These are phyloP conservation scores for Pomatorhinus ruficollis DNA, from an alignment of 2,113 vertebrate genomes.

Conservation along the genomic window DNA sequence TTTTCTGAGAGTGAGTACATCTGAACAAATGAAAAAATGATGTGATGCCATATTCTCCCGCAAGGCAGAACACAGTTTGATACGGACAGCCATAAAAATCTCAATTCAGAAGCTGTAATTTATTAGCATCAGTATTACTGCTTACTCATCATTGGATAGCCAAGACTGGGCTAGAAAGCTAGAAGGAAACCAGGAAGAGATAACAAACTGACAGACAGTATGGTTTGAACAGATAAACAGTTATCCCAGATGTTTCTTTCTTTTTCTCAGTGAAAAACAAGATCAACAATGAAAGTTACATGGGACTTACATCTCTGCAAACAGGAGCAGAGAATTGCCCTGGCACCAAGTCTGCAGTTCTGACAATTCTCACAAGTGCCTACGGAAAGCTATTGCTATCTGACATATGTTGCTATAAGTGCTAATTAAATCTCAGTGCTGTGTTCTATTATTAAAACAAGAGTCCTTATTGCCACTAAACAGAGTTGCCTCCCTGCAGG, in stretches of 20 bases:
- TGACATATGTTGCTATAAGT: constrained; percentile 46
- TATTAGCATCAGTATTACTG: not conserved
- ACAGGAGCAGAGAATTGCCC: not conserved
- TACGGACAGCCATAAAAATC: not conserved
- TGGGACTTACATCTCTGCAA: not conserved
- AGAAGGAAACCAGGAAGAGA: not conserved
- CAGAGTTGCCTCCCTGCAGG: not conserved
- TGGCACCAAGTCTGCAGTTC: not conserved
- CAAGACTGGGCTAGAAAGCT: not conserved
- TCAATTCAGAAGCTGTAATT: not conserved
- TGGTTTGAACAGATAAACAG: not conserved
- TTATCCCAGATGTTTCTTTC: not conserved
- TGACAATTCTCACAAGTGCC: not conserved
- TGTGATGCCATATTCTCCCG: not conserved
- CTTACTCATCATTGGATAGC: not conserved
- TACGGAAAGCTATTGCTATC: constrained; percentile 16
- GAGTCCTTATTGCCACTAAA: constrained; percentile 19
- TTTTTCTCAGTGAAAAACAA: not conserved
- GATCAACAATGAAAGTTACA: not conserved
- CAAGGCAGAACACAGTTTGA: not conserved
- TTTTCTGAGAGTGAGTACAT: not conserved
- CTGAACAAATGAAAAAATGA: not conserved
- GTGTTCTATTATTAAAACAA: constrained; percentile 56
- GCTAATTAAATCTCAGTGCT: constrained; percentile 45
- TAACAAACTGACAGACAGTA: not conserved